These are phyloP conservation scores for Centropus unirufus DNA, from an alignment of 2,113 vertebrate genomes.

Conservation along the genomic window DNA sequence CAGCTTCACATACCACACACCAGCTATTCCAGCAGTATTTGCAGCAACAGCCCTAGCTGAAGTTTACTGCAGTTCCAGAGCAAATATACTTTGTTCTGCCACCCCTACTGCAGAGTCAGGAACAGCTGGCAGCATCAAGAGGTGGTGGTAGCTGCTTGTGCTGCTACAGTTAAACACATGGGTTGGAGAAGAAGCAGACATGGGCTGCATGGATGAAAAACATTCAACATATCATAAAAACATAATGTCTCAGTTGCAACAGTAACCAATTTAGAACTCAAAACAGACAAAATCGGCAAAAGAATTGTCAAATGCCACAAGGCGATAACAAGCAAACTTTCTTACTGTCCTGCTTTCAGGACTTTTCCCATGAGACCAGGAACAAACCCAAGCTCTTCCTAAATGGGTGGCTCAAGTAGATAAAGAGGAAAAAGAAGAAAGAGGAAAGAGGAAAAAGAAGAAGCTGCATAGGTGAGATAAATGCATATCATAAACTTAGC, in stretches of 20 bases:
- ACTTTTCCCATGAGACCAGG: neutral
- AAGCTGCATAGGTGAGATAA: neutral
- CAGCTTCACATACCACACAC: neutral
- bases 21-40: neutral
- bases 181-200: neutral
- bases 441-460: no score
- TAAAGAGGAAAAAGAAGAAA: neutral
- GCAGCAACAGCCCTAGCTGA: neutral
- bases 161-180: neutral
- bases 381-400: neutral
- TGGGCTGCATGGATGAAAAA: neutral
- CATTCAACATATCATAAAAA: neutral
- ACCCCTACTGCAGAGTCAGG: neutral
- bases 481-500: neutral
- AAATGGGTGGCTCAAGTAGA: neutral
- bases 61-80: neutral
- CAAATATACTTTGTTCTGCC: neutral
- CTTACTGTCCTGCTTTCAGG: neutral
- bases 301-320: neutral
- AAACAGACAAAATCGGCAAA: neutral
- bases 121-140: neutral
- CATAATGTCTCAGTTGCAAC: neutral
- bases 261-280: neutral
- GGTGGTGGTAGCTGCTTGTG: neutral
- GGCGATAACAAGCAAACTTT: neutral